A percentile compares a stretch with the other conserved stretches of the same genome.
These are phyloP conservation scores for Galleria mellonella DNA, from an alignment of 1,140 invertebrate species.

Conservation along the genomic window DNA sequence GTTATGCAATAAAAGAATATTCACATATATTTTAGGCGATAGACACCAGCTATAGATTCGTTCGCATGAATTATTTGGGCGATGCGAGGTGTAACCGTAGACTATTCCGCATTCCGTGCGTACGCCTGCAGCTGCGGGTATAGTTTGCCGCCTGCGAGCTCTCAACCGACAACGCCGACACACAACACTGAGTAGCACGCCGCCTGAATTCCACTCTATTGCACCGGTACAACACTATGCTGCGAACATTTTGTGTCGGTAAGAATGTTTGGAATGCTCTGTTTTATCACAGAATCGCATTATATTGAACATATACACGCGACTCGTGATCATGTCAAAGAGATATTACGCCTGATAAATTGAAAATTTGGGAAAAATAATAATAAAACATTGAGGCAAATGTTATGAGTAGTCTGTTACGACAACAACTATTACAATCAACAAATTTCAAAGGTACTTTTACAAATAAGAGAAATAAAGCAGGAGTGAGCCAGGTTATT, in stretches of 20 bases:
- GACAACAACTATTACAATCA: background rate
- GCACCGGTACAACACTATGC: constrained; percentile 29
- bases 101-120: constrained; percentile 50
- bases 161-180: constrained; percentile 33
- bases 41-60: constrained; percentile 1
- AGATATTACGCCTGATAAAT: too few relatives aligned
- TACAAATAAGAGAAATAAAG: constrained; percentile 49
- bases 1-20: background rate
- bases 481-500: constrained; percentile 58
- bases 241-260: constrained; percentile 16
- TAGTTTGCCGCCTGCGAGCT: constrained; percentile 42
- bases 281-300: constrained; percentile 1
- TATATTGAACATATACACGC: background rate
- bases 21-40: background rate
- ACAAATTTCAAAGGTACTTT: constrained; percentile 39
- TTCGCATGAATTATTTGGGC: constrained; percentile 37
- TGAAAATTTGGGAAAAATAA: too few relatives aligned
- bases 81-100: constrained; percentile 39
- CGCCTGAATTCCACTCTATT: constrained; percentile 42
- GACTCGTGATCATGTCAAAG: too few relatives aligned
- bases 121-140: constrained; percentile 32
- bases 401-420: too few relatives aligned
- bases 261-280: background rate
- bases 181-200: constrained; percentile 30
- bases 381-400: too few relatives aligned